Evolutionary conservation across 2,888 invertebrate species (phyloP), one percentile per base, ranked within the genome.

Genomic region (Yponomeuta plumbellus): DNA sequence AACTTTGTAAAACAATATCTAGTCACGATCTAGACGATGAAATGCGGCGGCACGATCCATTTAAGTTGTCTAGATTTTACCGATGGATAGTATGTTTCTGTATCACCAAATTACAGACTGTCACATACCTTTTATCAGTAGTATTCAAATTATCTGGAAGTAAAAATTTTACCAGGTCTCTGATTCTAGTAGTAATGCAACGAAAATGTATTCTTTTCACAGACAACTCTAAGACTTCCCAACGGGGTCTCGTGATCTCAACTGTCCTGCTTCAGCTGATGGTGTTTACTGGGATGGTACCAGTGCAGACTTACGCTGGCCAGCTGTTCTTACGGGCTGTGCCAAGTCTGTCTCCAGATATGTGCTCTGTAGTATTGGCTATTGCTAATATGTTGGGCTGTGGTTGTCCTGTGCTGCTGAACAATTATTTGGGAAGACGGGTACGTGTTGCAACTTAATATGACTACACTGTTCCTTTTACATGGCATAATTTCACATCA

Each of bases 341-440:
- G 0, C 90, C 88, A 21, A 76, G 78, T 1, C 66, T 92, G 8
- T 84, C 89, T 0, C 84, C 91, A 0, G 78, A 90, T 61, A 67
- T 78, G 3, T 91, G 92, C 34, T 86, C 93, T 3, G 92, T 94
- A 2, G 76, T 92, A 8, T 82, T 94, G 22, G 93, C 92, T 0
- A 70, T 80, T 0, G 90, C 93, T 1, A 89, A 93, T 71, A 74
- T 90, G 0, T 58, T 84, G 1, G 83, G 86, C 0, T 84, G 92
- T 23, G 80, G 76, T 63, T 52, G 86, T 4, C 80, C 88, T 1
- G 79, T 86, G 1, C 20, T 85, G 0, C 59, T 91, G 20, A 85
- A 88, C 68, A 94, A 94, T 73, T 77, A 84, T 57, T 79, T 90
- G 6, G 92, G 93, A 11, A 81, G 94, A 72, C 79, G 92, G 75